Base-by-base conservation (phyloP, 2,113 vertebrate species). In the Canis aureus region DNA sequence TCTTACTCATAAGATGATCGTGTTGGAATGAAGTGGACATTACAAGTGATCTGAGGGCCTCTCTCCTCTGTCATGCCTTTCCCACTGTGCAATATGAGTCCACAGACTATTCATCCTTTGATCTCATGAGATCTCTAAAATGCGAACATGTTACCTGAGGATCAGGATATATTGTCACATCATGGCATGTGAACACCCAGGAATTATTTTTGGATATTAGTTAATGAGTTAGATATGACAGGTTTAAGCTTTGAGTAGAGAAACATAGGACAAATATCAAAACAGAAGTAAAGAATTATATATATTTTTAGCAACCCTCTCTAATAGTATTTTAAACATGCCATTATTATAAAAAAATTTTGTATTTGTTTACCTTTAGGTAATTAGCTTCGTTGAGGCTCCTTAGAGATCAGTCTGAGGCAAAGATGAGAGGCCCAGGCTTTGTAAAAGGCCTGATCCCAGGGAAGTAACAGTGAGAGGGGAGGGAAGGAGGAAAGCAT, bases 51-150 rank as follows among this genome's bases (percentile, higher is more conserved):
- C 29, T 84, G 16, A 86, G 16, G 23, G 5, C 10, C 11, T 83
- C 53, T 27, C 2, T 95, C 27, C 76, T 84, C 20, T 67, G 29
- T n/a, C 49, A 20, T 4, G 0, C 49, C 53, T 84, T 62, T 19
- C 55, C 59, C 66, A 78, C 27, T 51, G 4, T 27, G 57, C 53
- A 76, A 66, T 15, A 67, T 22, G 73, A 89, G 80, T 55, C 57
- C 38, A 60, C 20, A 32, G 17, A 35, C 22, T 20, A 25, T 29
- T 53, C 12, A 92, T 92, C 20, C 22, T 78, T 94, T 73, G 49
- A 23, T 35, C 86, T 82, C 67, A 91, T 86, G 71, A 96, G 51
- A 57, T 82, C 38, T 62, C 60, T 71, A 87, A 91, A 97, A 91
- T 74, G 17, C 49, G 95, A 95, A 64, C 32, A 80, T 51, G 57